Evolutionary conservation across 2,797 vertebrate species (phyloP).

Genomic region (Pipistrellus pipistrellus): DNA sequence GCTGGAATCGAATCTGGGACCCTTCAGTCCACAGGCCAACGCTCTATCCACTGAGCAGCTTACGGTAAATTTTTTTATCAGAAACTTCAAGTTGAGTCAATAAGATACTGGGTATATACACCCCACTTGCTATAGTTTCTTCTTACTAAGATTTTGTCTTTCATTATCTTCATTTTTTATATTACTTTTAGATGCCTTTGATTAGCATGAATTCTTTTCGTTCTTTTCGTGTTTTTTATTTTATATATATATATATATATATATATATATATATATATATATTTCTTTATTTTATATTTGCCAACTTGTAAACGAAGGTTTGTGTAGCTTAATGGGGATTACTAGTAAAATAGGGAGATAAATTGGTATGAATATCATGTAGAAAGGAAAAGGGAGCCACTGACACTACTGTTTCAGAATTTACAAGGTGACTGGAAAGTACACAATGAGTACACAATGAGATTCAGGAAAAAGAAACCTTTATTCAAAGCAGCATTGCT

Average conservation of each 20-base stretch:
- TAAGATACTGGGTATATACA: not conserved
- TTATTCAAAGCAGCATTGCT: too few relatives aligned
- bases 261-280: not conserved
- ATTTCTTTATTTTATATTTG: slow-evolving; percentile 1
- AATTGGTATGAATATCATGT: not conserved
- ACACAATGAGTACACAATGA: too few relatives aligned
- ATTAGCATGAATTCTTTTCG: not conserved
- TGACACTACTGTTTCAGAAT: not conserved
- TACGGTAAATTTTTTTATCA: not conserved
- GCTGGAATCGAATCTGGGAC: too few relatives aligned
- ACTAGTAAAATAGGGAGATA: not conserved
- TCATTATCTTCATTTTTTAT: not conserved
- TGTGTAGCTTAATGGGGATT: not conserved
- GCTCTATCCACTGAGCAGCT: too few relatives aligned
- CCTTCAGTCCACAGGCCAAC: too few relatives aligned
- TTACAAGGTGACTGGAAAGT: too few relatives aligned
- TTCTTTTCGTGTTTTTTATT: not conserved
- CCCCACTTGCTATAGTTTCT: not conserved
- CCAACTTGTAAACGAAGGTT: not conserved
- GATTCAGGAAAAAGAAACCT: too few relatives aligned
- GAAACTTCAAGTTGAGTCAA: not conserved
- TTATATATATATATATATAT: not conserved
- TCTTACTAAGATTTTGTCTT: not conserved
- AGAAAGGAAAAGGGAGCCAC: not conserved
- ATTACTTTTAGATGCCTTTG: not conserved